Conservation (phyloP, 2,113 vertebrate genomes). For the Alosa alosa region DNA sequence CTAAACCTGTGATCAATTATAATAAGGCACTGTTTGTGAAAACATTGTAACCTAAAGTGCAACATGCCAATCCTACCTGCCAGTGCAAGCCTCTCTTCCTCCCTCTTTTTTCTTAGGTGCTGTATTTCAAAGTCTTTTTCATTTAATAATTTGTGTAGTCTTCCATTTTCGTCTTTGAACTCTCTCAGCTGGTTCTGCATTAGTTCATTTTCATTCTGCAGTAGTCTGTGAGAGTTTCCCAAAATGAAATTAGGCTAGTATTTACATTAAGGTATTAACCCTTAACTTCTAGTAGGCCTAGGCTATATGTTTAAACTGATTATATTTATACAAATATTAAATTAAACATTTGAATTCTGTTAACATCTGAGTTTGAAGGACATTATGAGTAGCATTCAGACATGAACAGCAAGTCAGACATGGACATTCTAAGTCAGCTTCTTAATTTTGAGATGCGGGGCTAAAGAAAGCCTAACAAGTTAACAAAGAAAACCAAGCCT, state of each 20-base stretch:
- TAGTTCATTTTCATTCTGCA: constrained; percentile 64
- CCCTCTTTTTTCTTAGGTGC: constrained; percentile 80
- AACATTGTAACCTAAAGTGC: not conserved
- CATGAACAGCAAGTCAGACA: not conserved
- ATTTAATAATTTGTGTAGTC: constrained; percentile 81
- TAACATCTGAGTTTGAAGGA: no score
- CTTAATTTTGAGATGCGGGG: no score
- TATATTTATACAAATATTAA: no score
- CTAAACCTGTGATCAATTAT: not conserved
- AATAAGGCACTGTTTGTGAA: not conserved
- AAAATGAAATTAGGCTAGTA: not conserved
- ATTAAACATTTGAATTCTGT: no score
- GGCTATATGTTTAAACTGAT: no score
- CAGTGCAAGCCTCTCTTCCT: constrained; percentile 78
- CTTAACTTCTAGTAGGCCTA: no score
- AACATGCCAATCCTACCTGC: constrained; percentile 67
- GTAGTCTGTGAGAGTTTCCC: constrained; percentile 38
- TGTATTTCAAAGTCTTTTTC: constrained; percentile 91
- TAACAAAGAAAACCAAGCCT: no score
- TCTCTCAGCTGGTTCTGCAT: constrained; percentile 77
- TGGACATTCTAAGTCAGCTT: no score
- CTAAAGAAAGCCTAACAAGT: not conserved
- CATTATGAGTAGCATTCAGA: not conserved
- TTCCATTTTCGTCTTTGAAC: constrained; percentile 82
- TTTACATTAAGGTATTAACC: no score